Conservation (phyloP, 1,140 invertebrate genomes). For the Drosophila asahinai region DNA sequence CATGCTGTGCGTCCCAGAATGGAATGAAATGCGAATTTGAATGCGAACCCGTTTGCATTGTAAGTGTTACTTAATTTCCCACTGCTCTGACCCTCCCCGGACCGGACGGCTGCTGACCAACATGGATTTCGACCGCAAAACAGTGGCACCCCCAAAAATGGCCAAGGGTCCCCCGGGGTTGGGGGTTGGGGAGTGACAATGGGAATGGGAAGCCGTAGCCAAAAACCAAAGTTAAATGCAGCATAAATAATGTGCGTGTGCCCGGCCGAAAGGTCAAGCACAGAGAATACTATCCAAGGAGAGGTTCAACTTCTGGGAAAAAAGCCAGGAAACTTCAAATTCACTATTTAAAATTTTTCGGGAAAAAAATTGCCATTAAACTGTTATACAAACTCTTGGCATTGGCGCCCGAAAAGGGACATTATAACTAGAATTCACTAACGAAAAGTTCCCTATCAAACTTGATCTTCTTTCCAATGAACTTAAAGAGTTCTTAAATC, state of each 20-base stretch:
- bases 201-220: slow-evolving; percentile 2
- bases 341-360: too few species aligned
- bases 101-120: slow-evolving; percentile 22
- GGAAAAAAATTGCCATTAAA: too few species aligned
- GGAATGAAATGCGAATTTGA: slow-evolving; percentile 75
- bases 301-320: neutral
- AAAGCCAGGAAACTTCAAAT: neutral
- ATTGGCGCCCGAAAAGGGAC: too few species aligned
- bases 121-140: slow-evolving; percentile 66
- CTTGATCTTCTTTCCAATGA: too few species aligned
- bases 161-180: neutral
- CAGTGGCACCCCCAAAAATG: slow-evolving; percentile 56
- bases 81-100: slow-evolving; percentile 18
- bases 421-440: too few species aligned
- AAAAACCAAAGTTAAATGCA: slow-evolving; percentile 82
- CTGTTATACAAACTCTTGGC: too few species aligned
- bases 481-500: neutral
- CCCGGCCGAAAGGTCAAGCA: slow-evolving; percentile 32
- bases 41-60: slow-evolving; percentile 58
- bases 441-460: too few species aligned
- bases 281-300: neutral
- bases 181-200: neutral
- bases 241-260: slow-evolving; percentile 78
- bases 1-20: slow-evolving; percentile 57
- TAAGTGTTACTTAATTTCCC: slow-evolving; percentile 82